Percentiles rank a stretch among this genome's conserved stretches.
Evolutionary conservation across 2,888 invertebrate genomes (phyloP).

Genomic region (Heliconius erato): DNA sequence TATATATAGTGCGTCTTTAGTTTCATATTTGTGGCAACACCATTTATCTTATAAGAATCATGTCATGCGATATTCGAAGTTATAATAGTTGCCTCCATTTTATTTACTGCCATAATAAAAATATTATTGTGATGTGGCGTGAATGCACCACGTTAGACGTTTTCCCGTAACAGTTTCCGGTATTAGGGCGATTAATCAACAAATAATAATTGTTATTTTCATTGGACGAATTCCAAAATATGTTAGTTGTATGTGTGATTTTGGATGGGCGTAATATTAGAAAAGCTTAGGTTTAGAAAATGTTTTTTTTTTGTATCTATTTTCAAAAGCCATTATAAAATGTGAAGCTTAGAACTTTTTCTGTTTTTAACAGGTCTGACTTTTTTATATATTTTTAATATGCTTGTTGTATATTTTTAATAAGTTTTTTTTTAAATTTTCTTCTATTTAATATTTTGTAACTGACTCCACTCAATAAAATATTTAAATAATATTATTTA

Average conservation of each 20-base stretch:
- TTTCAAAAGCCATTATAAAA: neutral
- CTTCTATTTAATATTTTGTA: too few species aligned
- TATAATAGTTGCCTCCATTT: slow-evolving; percentile 15
- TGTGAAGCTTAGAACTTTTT: too few species aligned
- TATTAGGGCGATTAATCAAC: slow-evolving; percentile 30
- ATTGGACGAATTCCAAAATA: slow-evolving; percentile 10
- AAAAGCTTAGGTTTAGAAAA: neutral
- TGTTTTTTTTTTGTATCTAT: neutral
- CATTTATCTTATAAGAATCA: slow-evolving; percentile 8
- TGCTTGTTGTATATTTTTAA: too few species aligned
- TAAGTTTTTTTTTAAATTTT: too few species aligned
- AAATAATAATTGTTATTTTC: slow-evolving; percentile 17
- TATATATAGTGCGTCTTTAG: too few species aligned
- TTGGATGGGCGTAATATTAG: too few species aligned
- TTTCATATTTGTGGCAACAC: neutral
- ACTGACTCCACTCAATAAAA: too few species aligned
- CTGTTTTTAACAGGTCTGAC: too few species aligned
- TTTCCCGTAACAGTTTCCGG: slow-evolving; percentile 36
- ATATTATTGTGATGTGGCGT: slow-evolving; percentile 42
- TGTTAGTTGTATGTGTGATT: neutral
- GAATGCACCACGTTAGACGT: slow-evolving; percentile 39
- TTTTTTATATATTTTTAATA: too few species aligned
- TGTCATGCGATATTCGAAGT: slow-evolving; percentile 15
- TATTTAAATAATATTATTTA: too few species aligned
- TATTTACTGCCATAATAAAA: slow-evolving; percentile 43